Evolutionary conservation across 2,888 invertebrate species (phyloP).

Genomic region (Cataglyphis rosenhaueri): DNA sequence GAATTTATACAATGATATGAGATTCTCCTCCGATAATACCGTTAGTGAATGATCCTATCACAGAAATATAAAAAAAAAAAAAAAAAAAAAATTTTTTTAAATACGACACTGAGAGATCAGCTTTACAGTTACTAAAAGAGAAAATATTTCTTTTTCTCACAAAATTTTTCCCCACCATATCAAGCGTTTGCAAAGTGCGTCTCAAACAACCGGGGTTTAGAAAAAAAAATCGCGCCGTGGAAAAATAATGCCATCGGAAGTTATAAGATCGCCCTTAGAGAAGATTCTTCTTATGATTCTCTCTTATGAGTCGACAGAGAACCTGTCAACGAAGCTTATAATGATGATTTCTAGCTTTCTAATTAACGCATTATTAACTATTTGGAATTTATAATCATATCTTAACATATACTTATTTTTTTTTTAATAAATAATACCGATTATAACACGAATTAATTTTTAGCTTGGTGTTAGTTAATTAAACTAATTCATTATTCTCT

Average conservation of each 20-base stretch:
- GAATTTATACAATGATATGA: conserved; percentile 6
- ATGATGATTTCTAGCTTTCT: background rate
- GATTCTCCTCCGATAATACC: background rate
- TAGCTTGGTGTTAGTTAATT: background rate
- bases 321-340: background rate
- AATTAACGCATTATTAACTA: conserved; percentile 1
- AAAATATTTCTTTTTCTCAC: background rate
- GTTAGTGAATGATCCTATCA: conserved; percentile 12
- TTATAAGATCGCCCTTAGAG: background rate
- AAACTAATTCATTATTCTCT: background rate
- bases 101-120: background rate
- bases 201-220: background rate
- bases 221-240: background rate
- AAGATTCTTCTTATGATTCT: background rate
- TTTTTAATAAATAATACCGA: background rate
- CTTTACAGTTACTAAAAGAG: conserved; percentile 2
- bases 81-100: background rate
- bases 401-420: background rate
- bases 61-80: background rate
- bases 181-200: background rate
- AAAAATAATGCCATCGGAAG: background rate
- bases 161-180: background rate
- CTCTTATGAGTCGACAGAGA: background rate
- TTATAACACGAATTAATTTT: background rate
- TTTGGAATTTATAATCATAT: background rate